Evolutionary conservation across 2,888 invertebrate species (phyloP).

Genomic region (Didymodactylos carnosus): DNA sequence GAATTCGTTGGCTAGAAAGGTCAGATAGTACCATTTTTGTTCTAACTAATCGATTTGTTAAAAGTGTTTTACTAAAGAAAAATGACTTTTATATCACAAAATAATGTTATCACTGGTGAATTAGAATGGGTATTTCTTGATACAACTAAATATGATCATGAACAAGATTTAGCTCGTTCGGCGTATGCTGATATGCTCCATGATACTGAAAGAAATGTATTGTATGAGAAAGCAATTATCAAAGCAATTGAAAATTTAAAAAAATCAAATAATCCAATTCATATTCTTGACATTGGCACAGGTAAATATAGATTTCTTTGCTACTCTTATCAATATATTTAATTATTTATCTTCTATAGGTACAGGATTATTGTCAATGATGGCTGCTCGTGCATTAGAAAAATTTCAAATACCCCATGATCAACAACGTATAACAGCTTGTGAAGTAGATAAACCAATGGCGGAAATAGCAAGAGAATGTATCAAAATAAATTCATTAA

Average conservation of each 20-base stretch:
- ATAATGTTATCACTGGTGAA: constrained; percentile 60
- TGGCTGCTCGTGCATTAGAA: constrained; percentile 51
- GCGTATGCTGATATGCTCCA: constrained; percentile 38
- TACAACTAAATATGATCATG: constrained; percentile 63
- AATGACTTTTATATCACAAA: constrained; percentile 43
- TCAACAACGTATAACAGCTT: constrained; percentile 71
- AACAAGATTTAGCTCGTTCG: constrained; percentile 67
- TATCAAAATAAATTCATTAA: constrained; percentile 50
- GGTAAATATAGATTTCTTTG: no score
- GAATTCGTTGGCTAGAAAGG: no score
- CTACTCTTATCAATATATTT: no score
- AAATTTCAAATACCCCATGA: constrained; percentile 40
- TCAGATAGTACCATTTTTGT: no score
- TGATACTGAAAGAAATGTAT: constrained; percentile 56
- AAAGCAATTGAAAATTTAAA: constrained; percentile 58
- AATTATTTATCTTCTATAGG: no score
- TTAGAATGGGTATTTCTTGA: constrained; percentile 63
- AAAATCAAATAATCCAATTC: constrained; percentile 48
- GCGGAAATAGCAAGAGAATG: constrained; percentile 67
- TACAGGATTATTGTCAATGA: constrained; percentile 82
- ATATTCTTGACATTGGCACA: constrained; percentile 86
- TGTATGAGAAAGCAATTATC: constrained; percentile 62
- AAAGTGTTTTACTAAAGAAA: no score
- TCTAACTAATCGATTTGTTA: no score
- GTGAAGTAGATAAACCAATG: constrained; percentile 80